Percentiles rank a stretch among this genome's conserved stretches.
Evolutionary conservation across 2,888 invertebrate species (phyloP).

Genomic region (Congeria kusceri): DNA sequence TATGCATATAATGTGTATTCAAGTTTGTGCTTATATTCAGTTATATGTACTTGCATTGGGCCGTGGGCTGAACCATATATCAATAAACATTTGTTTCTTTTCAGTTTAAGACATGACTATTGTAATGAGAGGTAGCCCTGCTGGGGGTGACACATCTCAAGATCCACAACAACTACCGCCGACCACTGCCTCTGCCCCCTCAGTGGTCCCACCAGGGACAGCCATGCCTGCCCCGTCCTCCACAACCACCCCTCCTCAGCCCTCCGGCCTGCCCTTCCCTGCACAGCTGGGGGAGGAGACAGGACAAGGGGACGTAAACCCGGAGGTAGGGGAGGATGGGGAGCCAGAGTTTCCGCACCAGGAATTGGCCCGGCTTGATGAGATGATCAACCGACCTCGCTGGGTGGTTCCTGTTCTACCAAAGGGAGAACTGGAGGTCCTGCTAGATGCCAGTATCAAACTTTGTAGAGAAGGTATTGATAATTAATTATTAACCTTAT

Average conservation of each 20-base stretch:
- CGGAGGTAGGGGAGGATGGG: constrained; percentile 71
- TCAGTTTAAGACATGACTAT: constrained; percentile 80
- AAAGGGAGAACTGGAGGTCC: constrained; percentile 96
- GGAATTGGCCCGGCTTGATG: constrained; percentile 95
- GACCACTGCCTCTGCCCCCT: constrained; percentile 30
- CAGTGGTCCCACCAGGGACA: constrained; percentile 13
- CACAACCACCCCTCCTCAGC: constrained; percentile 28
- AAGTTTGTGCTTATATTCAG: no score
- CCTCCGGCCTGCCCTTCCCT: constrained; percentile 15
- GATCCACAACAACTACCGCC: constrained; percentile 61
- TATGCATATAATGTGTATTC: no score
- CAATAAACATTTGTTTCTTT: background rate
- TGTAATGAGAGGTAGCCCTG: constrained; percentile 84
- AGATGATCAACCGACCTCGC: constrained; percentile 97
- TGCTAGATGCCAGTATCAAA: constrained; percentile 95
- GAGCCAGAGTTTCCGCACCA: constrained; percentile 92
- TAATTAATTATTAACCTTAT: background rate
- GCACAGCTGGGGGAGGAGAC: constrained; percentile 64
- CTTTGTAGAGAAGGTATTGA: constrained; percentile 92
- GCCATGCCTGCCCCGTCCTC: constrained; percentile 15
- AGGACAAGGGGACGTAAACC: constrained; percentile 72
- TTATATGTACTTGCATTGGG: no score
- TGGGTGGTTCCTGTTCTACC: constrained; percentile 99
- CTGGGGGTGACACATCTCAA: constrained; percentile 82
- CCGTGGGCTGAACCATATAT: no score